These are phyloP conservation scores for Cathartes aura DNA, from an alignment of 2,113 vertebrate genomes.

Conservation along the genomic window DNA sequence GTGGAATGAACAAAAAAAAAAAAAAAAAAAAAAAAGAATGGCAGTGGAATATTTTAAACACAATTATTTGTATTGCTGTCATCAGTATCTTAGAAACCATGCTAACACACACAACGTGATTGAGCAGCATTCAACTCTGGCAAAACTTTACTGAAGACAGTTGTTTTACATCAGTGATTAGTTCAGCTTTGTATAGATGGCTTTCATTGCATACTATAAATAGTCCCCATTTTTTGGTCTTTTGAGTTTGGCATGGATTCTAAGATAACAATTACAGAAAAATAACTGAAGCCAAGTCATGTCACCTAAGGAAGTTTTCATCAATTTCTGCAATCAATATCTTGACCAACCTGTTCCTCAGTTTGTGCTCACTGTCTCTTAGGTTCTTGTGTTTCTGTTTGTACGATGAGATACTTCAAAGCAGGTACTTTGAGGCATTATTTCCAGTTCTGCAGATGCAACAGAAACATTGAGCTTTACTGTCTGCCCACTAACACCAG, in stretches of 20 bases:
- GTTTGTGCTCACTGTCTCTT: background rate
- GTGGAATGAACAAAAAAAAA: background rate
- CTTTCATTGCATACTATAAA: background rate
- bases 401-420: background rate
- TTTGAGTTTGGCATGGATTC: background rate
- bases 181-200: background rate
- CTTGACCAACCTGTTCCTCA: background rate
- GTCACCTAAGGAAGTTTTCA: background rate
- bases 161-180: background rate
- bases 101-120: background rate
- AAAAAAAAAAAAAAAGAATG: background rate
- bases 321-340: background rate
- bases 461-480: background rate
- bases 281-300: background rate
- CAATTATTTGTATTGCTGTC: background rate
- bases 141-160: background rate
- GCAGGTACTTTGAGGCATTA: background rate
- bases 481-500: background rate
- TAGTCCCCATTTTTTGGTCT: background rate
- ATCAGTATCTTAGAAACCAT: background rate
- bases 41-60: background rate
- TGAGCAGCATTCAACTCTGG: background rate
- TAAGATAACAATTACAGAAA: background rate
- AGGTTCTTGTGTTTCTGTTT: background rate
- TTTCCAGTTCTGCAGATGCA: background rate